Evolutionary conservation across 2,113 vertebrate genomes (phyloP).

Genomic region (Camelus dromedarius): DNA sequence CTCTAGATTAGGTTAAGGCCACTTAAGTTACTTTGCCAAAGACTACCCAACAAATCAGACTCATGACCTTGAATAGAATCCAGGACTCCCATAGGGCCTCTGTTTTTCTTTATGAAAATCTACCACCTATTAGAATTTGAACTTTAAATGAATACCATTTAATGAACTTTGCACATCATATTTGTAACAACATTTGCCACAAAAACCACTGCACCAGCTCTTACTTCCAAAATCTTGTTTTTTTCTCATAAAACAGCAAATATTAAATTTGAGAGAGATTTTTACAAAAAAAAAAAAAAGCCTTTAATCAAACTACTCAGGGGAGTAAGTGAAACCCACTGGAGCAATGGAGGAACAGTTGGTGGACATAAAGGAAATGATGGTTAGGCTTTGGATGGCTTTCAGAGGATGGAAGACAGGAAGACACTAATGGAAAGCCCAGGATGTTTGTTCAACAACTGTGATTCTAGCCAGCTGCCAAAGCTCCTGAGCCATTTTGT

Average conservation of each 20-base stretch:
- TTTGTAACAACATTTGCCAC: constrained; percentile 50
- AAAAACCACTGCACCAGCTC: constrained; percentile 28
- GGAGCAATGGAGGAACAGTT: neutral
- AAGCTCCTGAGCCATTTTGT: neutral
- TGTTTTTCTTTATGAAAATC: constrained; percentile 38
- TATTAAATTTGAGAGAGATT: constrained; percentile 36
- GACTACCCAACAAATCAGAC: constrained; percentile 42
- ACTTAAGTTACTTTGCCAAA: constrained; percentile 39
- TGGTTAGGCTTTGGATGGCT: neutral
- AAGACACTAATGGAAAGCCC: neutral
- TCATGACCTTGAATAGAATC: constrained; percentile 26
- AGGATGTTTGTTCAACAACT: neutral
- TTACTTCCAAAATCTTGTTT: constrained; percentile 26
- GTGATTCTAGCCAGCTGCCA: neutral
- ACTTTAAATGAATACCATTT: constrained; percentile 62
- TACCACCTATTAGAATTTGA: constrained; percentile 53
- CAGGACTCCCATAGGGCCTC: neutral
- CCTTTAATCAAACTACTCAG: neutral
- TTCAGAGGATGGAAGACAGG: neutral
- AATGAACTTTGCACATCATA: constrained; percentile 31
- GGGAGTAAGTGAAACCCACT: neutral
- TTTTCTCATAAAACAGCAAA: neutral
- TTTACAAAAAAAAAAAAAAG: neutral
- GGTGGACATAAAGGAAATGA: neutral
- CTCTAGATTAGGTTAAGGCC: constrained; percentile 45